A percentile compares a stretch with the other conserved stretches of the same genome.
Evolutionary conservation across 2,113 vertebrate species (phyloP).

Genomic region (Rattus norvegicus): GRCr8 NC_086035.1:43148501-43149000

Average conservation of each 20-base stretch:
- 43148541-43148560: constrained; percentile 96
- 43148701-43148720: constrained; percentile 96
- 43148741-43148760: constrained; percentile 79
- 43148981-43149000: constrained; percentile 67
- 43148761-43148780: constrained; percentile 63
- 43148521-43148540: constrained; percentile 95
- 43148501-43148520: constrained; percentile 97
- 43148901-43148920: constrained; percentile 62
- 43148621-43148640: constrained; percentile 95
- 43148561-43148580: constrained; percentile 98
- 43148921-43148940: constrained; percentile 54
- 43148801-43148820: constrained; percentile 77
- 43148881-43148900: constrained; percentile 30
- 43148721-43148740: constrained; percentile 84
- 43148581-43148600: constrained; percentile 96
- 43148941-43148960: constrained; percentile 47
- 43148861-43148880: not conserved
- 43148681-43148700: constrained; percentile 97
- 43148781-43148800: constrained; percentile 81
- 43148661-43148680: constrained; percentile 98
- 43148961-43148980: constrained; percentile 38
- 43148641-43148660: constrained; percentile 96
- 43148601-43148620: constrained; percentile 97
- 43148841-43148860: constrained; percentile 47
- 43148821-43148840: constrained; percentile 62